Evolutionary conservation across 2,113 vertebrate genomes (phyloP).

Genomic region (Progne subis): DNA sequence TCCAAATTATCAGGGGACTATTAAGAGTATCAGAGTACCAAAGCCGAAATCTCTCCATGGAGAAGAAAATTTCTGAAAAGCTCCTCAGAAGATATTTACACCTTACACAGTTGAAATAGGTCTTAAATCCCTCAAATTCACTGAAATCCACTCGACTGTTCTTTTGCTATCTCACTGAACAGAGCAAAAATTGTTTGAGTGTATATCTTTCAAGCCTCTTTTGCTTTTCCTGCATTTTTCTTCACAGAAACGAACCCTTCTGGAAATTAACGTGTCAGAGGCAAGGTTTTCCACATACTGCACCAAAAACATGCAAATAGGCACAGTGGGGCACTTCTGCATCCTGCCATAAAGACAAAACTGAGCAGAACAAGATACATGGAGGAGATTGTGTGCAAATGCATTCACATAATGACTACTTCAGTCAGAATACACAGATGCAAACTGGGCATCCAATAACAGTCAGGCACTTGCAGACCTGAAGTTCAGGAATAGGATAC

Average conservation of each 20-base stretch:
- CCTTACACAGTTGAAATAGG: not conserved
- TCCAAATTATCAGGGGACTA: not conserved
- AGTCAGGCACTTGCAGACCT: accelerated
- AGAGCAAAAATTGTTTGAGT: not conserved
- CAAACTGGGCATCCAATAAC: not conserved
- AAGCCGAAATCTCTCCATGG: not conserved
- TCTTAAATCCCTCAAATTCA: not conserved
- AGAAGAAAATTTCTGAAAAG: not conserved
- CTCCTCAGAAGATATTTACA: not conserved
- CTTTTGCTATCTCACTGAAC: not conserved
- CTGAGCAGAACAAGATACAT: not conserved
- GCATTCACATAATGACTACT: not conserved
- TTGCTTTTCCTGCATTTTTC: not conserved
- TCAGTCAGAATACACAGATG: not conserved
- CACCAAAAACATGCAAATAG: not conserved
- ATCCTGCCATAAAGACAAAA: not conserved
- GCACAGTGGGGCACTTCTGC: not conserved
- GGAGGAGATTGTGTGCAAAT: not conserved
- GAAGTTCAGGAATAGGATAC: not conserved
- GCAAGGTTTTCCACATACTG: not conserved
- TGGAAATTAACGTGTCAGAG: not conserved
- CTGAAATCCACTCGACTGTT: not conserved
- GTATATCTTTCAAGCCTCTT: not conserved
- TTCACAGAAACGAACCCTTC: not conserved
- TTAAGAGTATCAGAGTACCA: not conserved